Percentiles rank a stretch among this genome's conserved stretches.
These are phyloP conservation scores for Babyrousa celebensis DNA, from an alignment of 2,797 vertebrate species.

Conservation along the genomic window DNA sequence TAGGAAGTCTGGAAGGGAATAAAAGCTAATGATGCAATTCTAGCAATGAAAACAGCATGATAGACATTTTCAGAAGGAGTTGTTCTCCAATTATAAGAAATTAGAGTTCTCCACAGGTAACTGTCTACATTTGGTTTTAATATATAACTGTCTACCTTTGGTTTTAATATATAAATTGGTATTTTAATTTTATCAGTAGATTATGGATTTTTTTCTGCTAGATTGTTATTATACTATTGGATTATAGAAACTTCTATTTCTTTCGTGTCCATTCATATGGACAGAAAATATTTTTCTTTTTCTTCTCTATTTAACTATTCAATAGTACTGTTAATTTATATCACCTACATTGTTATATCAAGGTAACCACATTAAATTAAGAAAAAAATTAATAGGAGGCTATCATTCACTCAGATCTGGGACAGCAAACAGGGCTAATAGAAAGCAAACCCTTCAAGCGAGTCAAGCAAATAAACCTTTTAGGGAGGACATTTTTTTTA, in stretches of 20 bases:
- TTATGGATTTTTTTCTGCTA: conserved; percentile 35
- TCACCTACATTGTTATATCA: not conserved
- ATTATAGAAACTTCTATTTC: conserved; percentile 8
- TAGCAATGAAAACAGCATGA: not conserved
- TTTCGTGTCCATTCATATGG: conserved; percentile 6
- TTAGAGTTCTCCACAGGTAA: not conserved
- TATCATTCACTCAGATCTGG: conserved; percentile 10
- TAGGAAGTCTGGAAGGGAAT: not conserved
- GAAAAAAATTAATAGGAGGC: not conserved
- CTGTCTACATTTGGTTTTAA: not conserved
- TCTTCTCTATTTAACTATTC: not conserved
- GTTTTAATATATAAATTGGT: not conserved
- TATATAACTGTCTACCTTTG: not conserved
- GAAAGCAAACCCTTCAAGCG: not conserved
- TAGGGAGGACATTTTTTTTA: too few species aligned
- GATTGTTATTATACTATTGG: not conserved
- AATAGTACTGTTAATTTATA: not conserved
- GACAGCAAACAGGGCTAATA: not conserved
- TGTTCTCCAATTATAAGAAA: not conserved
- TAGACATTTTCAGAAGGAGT: not conserved
- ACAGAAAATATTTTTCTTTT: conserved; percentile 38
- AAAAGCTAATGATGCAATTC: conserved; percentile 23
- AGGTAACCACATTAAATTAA: not conserved
- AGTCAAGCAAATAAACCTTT: not conserved
- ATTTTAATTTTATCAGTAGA: conserved; percentile 53